phyloP scores from a whole-genome alignment of 1,140 invertebrate genomes.

The Helicorthomorpha holstii region DNA sequence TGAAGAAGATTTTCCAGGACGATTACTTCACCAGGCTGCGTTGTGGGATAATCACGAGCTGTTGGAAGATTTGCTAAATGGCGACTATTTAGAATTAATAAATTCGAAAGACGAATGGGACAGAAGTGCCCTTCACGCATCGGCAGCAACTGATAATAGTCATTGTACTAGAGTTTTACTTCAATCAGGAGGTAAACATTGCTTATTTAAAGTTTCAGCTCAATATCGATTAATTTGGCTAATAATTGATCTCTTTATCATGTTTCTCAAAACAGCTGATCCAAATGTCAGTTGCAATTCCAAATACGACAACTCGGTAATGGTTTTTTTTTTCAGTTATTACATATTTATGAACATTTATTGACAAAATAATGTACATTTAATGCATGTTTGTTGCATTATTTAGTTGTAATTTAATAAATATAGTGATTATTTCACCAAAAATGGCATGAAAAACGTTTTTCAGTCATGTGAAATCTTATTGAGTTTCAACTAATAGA shows the following conservation, averaged over 20 bases:
- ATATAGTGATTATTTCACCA: no score
- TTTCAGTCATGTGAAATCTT: no score
- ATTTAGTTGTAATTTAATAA: no score
- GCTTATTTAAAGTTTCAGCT: conserved; percentile 1
- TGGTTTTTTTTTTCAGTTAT: no score
- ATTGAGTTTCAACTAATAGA: no score
- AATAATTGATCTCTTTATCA: no score
- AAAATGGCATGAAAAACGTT: no score
- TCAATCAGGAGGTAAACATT: conserved; percentile 40
- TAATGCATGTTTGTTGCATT: no score
- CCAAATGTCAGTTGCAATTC: conserved; percentile 48
- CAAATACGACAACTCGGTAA: conserved; percentile 38
- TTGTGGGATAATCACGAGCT: conserved; percentile 81
- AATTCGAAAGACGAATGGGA: conserved; percentile 61
- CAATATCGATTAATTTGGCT: background rate
- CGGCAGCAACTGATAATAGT: conserved; percentile 70
- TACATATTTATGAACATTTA: no score
- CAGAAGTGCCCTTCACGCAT: conserved; percentile 63
- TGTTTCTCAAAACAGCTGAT: conserved; percentile 32
- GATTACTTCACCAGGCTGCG: conserved; percentile 60
- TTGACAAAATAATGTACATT: no score
- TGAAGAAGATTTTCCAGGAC: conserved; percentile 61
- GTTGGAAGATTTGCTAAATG: conserved; percentile 58
- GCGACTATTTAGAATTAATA: conserved; percentile 46
- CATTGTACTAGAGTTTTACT: conserved; percentile 55